phyloP scores from a whole-genome alignment of 2,888 invertebrate species.

The Branchinecta sandiegonensis region DNA sequence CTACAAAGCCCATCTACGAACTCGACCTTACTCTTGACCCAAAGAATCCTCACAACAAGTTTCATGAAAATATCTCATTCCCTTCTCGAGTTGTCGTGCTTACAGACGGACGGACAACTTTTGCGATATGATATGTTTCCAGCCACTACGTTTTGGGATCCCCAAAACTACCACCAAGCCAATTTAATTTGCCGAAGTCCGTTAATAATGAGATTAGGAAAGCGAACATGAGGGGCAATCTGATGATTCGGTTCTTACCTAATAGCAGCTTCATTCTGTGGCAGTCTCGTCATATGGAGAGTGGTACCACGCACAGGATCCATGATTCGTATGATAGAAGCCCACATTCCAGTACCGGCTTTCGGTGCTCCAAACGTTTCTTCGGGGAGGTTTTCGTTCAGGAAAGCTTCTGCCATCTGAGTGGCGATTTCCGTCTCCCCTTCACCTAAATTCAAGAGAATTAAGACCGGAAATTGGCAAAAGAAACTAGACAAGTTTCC shows the following conservation, averaged over 20 bases:
- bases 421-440: constrained; percentile 89
- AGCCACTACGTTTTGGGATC: too few relatives aligned
- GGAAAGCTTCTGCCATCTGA: constrained; percentile 93
- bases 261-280: constrained; percentile 93
- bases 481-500: too few relatives aligned
- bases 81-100: too few relatives aligned
- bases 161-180: too few relatives aligned
- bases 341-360: constrained; percentile 89
- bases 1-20: too few relatives aligned
- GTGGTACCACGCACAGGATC: constrained; percentile 70
- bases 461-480: neutral
- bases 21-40: too few relatives aligned
- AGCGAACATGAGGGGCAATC: neutral
- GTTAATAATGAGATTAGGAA: neutral
- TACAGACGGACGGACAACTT: too few relatives aligned
- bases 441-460: constrained; percentile 40
- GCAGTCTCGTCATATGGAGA: constrained; percentile 58
- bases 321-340: constrained; percentile 70
- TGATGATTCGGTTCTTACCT: constrained; percentile 39
- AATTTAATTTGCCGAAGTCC: neutral
- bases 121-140: too few relatives aligned
- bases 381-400: constrained; percentile 87
- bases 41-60: too few relatives aligned
- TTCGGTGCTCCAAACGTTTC: constrained; percentile 88
- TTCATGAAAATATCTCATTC: too few relatives aligned